Evolutionary conservation across 2,797 vertebrate species (phyloP).

Genomic region (Streptopelia turtur): DNA sequence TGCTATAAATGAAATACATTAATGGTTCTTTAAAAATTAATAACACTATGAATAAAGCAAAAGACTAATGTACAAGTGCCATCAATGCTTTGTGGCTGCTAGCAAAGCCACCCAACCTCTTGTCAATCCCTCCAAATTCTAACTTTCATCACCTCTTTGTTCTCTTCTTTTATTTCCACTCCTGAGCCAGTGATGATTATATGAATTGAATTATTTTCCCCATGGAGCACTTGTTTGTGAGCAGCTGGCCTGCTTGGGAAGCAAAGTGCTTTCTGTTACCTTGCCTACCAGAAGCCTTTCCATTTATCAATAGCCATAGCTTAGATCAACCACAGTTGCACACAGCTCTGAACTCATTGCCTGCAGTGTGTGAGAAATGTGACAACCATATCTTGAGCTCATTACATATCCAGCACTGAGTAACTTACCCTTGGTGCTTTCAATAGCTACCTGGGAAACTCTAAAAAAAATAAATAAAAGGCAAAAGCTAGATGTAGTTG

Average conservation of each 20-base stretch:
- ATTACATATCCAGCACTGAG: background rate
- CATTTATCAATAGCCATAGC: constrained; percentile 40
- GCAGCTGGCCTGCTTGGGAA: constrained; percentile 28
- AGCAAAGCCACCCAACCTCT: background rate
- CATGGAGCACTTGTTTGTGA: constrained; percentile 44
- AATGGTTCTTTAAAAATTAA: constrained; percentile 53
- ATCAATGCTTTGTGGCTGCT: background rate
- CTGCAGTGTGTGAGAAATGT: background rate
- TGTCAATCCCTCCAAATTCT: constrained; percentile 1
- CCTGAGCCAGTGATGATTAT: background rate
- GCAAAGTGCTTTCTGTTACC: constrained; percentile 36
- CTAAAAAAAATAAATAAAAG: background rate
- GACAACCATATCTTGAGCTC: background rate
- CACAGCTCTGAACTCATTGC: constrained; percentile 41
- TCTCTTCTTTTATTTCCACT: constrained; percentile 10
- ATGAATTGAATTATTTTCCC: constrained; percentile 63
- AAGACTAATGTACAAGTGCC: constrained; percentile 1
- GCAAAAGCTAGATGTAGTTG: rapidly evolving
- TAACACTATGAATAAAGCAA: constrained; percentile 32
- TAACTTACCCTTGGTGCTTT: background rate
- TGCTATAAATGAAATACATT: constrained; percentile 29
- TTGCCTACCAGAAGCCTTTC: constrained; percentile 48
- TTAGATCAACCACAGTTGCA: constrained; percentile 30
- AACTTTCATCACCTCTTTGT: constrained; percentile 15
- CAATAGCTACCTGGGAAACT: background rate